A percentile compares a stretch with the other conserved stretches of the same genome.
phyloP scores from a whole-genome alignment of 2,888 invertebrate species.

The Euzetes globulus region DNA sequence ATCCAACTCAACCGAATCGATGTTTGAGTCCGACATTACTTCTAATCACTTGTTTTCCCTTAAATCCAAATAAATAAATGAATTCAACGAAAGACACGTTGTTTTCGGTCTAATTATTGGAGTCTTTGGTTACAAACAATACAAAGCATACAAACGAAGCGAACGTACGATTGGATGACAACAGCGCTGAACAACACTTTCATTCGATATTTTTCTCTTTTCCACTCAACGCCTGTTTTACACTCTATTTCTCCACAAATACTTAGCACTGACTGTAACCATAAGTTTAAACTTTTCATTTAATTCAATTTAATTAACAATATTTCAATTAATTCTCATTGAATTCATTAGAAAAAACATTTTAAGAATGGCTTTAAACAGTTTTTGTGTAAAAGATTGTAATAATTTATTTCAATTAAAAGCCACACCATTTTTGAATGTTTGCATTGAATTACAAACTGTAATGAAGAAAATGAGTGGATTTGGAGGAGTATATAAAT shows the following conservation, averaged over 20 bases:
- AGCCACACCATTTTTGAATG: too few relatives aligned
- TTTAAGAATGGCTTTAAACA: background rate
- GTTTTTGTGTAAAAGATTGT: background rate
- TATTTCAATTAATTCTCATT: background rate
- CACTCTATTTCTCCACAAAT: background rate
- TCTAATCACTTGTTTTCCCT: background rate
- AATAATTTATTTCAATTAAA: background rate
- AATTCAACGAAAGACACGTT: background rate
- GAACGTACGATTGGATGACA: too few relatives aligned
- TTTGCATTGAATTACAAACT: slow-evolving; percentile 13
- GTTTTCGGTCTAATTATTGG: background rate
- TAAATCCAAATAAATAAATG: background rate
- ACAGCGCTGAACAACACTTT: too few relatives aligned
- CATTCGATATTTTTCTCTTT: background rate
- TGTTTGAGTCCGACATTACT: slow-evolving; percentile 9
- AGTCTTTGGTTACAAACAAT: background rate
- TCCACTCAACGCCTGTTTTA: background rate
- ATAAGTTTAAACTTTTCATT: too few relatives aligned
- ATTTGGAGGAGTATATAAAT: slow-evolving; percentile 13
- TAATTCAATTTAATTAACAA: too few relatives aligned
- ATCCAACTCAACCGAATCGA: background rate
- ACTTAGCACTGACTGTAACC: background rate
- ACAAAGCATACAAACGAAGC: background rate
- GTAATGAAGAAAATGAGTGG: background rate
- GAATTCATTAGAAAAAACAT: background rate